Evolutionary conservation across 2,113 vertebrate species (phyloP).

Genomic region (Bambusicola thoracicus): DNA sequence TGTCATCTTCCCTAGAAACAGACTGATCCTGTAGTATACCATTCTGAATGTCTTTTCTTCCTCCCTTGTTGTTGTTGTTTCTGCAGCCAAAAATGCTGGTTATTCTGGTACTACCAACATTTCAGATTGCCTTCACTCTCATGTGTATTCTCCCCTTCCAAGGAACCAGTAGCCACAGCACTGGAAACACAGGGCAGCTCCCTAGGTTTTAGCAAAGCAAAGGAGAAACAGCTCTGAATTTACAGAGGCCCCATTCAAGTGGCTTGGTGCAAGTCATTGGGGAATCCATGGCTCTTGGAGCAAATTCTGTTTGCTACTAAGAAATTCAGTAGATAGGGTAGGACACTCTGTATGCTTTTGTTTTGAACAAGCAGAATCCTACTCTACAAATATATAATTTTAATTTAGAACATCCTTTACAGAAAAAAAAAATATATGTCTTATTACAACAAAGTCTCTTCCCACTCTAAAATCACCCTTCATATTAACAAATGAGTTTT

Average conservation of each 20-base stretch:
- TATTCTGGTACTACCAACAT: background rate
- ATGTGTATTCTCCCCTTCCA: fast-evolving
- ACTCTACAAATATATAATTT: background rate
- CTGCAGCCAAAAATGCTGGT: background rate
- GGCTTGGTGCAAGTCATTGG: background rate
- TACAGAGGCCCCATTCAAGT: background rate
- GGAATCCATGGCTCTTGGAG: background rate
- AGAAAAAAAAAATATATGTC: background rate
- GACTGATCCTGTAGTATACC: background rate
- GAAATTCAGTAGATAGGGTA: background rate
- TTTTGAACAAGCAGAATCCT: background rate
- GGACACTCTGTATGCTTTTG: background rate
- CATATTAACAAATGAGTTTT: conserved; percentile 70
- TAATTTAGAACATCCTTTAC: background rate
- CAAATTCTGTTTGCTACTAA: background rate
- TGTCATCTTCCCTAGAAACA: background rate
- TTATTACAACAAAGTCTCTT: background rate
- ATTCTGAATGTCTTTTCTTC: background rate
- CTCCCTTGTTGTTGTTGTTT: background rate
- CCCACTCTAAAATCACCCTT: conserved; percentile 15
- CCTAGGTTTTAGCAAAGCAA: background rate
- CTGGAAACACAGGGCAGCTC: background rate
- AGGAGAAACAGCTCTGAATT: background rate
- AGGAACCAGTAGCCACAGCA: background rate
- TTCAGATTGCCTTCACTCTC: background rate